phyloP scores from a whole-genome alignment of 2,888 invertebrate species.

The Drosophila atripex region DNA sequence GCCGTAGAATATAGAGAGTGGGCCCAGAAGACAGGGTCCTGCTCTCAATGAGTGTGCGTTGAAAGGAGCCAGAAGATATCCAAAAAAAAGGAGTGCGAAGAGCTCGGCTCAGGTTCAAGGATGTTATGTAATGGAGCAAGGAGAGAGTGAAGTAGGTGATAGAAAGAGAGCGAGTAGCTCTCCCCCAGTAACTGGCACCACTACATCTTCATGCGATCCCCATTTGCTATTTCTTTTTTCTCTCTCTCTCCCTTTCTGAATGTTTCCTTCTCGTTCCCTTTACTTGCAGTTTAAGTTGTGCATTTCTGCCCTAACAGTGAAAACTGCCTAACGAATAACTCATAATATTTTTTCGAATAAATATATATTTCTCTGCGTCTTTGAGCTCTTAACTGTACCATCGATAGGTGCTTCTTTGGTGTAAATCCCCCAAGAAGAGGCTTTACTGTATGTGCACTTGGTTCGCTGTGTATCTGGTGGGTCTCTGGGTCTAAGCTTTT shows the following conservation, averaged over 20 bases:
- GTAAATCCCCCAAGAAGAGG: not conserved
- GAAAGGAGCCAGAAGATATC: conserved; percentile 28
- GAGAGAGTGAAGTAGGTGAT: conserved; percentile 17
- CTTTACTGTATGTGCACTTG: conserved; percentile 37
- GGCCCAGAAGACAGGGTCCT: conserved; percentile 19
- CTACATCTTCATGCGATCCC: conserved; percentile 22
- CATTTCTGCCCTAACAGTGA: conserved; percentile 55
- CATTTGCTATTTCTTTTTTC: conserved; percentile 55
- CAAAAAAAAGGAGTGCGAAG: conserved; percentile 47
- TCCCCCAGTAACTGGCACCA: conserved; percentile 32
- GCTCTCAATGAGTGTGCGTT: conserved; percentile 1
- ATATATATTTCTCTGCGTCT: too few species aligned
- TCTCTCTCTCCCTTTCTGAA: conserved; percentile 17
- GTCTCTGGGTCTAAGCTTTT: conserved; percentile 39
- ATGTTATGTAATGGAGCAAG: conserved; percentile 78
- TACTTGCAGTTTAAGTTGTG: conserved; percentile 63
- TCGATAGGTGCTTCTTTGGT: not conserved
- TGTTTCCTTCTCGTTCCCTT: conserved; percentile 1
- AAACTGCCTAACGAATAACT: not conserved
- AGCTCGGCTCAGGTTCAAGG: conserved; percentile 83
- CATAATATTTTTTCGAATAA: too few species aligned
- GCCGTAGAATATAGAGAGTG: conserved; percentile 30
- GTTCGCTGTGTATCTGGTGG: conserved; percentile 28
- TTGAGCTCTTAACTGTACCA: too few species aligned
- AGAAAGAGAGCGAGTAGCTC: conserved; percentile 32